Conservation (phyloP, 2,113 vertebrate genomes). For the Tringa solitaria region DNA sequence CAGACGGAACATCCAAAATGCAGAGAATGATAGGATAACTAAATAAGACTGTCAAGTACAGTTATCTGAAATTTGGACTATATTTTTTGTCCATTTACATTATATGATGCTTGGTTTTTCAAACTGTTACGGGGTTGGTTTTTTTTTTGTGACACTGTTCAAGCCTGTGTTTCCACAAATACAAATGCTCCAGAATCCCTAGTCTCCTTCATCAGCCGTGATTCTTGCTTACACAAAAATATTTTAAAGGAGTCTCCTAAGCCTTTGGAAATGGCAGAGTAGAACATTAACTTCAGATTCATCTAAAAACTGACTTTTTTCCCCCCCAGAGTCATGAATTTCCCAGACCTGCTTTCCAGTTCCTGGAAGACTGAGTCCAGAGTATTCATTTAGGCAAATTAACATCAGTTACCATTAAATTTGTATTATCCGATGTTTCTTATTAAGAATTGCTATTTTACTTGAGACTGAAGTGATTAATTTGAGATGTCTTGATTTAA, state of each 20-base stretch:
- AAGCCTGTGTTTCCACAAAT: not conserved
- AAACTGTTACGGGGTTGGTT: not conserved
- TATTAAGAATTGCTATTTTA: not conserved
- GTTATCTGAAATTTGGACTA: not conserved
- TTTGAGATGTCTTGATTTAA: not conserved
- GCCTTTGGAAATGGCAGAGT: not conserved
- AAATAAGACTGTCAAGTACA: not conserved
- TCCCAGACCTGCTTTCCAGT: not conserved
- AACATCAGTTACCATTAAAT: not conserved
- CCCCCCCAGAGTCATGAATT: not conserved
- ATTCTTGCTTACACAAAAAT: not conserved
- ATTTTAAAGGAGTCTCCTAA: not conserved
- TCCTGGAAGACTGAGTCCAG: not conserved
- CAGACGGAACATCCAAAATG: not conserved
- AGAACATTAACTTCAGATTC: not conserved
- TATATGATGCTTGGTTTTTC: not conserved
- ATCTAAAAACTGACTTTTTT: not conserved
- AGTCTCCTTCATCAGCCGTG: not conserved
- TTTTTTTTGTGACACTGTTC: not conserved
- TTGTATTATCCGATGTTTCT: not conserved
- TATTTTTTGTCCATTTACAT: not conserved
- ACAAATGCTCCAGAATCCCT: not conserved
- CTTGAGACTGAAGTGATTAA: not conserved
- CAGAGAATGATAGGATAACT: not conserved
- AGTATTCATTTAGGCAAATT: not conserved